Conservation (phyloP, 2,888 invertebrate species). For the Cybosia mesomella region DNA sequence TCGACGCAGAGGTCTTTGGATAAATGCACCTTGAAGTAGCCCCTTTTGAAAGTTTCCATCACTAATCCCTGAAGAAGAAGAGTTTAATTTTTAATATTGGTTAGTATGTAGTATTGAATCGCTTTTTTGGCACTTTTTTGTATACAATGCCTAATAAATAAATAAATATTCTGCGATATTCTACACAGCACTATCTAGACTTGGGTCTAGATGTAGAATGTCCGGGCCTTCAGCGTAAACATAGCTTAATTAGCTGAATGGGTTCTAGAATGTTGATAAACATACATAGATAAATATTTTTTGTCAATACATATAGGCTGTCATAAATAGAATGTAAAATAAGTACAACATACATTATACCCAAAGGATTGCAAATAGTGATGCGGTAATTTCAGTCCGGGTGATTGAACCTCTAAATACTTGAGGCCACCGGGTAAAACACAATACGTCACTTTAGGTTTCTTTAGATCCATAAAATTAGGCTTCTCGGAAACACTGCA, state of each 20-base stretch:
- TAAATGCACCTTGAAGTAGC: conserved; percentile 89
- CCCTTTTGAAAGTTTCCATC: conserved; percentile 87
- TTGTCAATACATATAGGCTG: too few relatives aligned
- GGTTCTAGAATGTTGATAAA: too few relatives aligned
- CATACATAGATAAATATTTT: too few relatives aligned
- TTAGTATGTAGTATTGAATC: neutral
- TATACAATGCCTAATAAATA: too few relatives aligned
- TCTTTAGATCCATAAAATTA: conserved; percentile 60
- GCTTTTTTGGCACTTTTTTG: too few relatives aligned
- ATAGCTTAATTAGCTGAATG: too few relatives aligned
- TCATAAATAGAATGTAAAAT: neutral
- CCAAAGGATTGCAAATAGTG: conserved; percentile 78
- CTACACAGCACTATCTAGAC: too few relatives aligned
- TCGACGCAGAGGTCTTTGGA: conserved; percentile 85
- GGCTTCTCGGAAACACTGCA: conserved; percentile 13
- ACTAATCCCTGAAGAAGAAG: conserved; percentile 81
- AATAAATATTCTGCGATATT: too few relatives aligned
- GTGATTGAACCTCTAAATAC: conserved; percentile 87
- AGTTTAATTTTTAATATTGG: neutral
- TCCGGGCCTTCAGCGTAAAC: too few relatives aligned
- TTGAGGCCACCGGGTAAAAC: conserved; percentile 87
- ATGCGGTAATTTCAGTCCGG: conserved; percentile 85
- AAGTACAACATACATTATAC: conserved; percentile 65
- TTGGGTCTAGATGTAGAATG: too few relatives aligned
- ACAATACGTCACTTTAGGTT: conserved; percentile 74